Conservation (phyloP, 2,797 vertebrate species). For the Lates japonicus region DNA sequence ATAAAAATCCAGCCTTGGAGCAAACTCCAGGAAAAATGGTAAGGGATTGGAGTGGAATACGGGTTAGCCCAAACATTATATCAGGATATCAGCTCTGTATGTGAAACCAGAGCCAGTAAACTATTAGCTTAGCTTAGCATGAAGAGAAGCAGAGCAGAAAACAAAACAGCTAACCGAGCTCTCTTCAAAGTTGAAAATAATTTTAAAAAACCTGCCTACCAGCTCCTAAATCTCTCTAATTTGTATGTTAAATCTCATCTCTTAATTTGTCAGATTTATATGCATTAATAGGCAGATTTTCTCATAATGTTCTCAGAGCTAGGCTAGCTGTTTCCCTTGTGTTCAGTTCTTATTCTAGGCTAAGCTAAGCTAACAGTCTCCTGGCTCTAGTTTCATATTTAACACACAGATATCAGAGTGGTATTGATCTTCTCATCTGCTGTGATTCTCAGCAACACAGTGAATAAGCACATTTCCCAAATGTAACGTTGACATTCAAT, state of each 20-base stretch:
- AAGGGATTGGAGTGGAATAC: no score
- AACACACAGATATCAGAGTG: background rate
- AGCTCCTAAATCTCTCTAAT: background rate
- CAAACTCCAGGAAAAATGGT: no score
- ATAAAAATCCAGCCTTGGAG: no score
- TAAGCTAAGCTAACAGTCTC: background rate
- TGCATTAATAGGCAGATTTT: background rate
- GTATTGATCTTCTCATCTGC: background rate
- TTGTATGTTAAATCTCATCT: background rate
- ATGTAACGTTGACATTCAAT: background rate
- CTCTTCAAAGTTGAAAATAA: background rate
- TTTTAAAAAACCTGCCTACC: background rate
- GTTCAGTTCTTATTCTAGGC: background rate
- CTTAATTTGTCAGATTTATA: background rate
- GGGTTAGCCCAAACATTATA: no score
- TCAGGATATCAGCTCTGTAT: no score
- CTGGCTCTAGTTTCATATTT: background rate
- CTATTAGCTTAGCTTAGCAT: background rate
- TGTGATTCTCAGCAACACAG: background rate
- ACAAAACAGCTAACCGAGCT: background rate
- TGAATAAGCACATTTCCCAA: slow-evolving; percentile 11
- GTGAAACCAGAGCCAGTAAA: background rate
- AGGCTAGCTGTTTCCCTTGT: background rate
- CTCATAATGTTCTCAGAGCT: background rate
- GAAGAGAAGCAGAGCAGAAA: background rate